Evolutionary conservation across 2,797 vertebrate genomes (phyloP), one percentile per base, ranked within the genome.

Genomic region (Hypotaenidia okinawae): DNA sequence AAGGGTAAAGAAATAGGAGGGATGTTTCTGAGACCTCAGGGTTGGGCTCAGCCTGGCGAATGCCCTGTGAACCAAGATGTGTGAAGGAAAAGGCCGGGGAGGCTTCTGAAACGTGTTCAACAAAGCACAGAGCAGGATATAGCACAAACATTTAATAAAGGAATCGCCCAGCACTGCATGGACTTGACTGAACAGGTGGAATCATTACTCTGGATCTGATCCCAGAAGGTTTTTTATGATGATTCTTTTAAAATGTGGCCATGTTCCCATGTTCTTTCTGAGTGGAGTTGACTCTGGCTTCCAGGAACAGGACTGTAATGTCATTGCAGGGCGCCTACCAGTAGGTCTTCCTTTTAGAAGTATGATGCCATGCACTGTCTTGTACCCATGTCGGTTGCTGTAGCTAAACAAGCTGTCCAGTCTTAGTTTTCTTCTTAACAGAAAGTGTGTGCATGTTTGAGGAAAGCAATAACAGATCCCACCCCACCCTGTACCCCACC

Each of bases 211-310:
- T 97, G 94, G 91, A 96, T 94, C 91, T 52, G 70, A 89, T 95
- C 92, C 95, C 93, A 89, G 90, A 78, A 89, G 84, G 93, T 68
- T 91, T 91, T 95, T 94, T 90, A 87, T 85, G 90, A 70, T 86
- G 93, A 75, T 92, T 94, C 87, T 95, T 90, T 94, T 67, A 63
- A 95, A 96, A 89, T 47, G 67, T 78, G 82, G 30, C 91, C 52
- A 1, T 90, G 90, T 95, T 94, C 84, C 91, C 52, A 1, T 92
- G 90, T 95, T 94, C 84, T 92, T 97, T 94, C 86, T 81, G 93
- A 93, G 92, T 93, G 89, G 86, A 41, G 92, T 92, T 96, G 96
- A 95, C 78, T 87, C 68, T 93, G 87, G 92, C 79, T 95, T 95
- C 93, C 93, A 92, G 95, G 95, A 90, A 93, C 37, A 51, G 88